These are phyloP conservation scores for Mungos mungo DNA, from an alignment of 2,113 vertebrate species.

Conservation along the genomic window DNA sequence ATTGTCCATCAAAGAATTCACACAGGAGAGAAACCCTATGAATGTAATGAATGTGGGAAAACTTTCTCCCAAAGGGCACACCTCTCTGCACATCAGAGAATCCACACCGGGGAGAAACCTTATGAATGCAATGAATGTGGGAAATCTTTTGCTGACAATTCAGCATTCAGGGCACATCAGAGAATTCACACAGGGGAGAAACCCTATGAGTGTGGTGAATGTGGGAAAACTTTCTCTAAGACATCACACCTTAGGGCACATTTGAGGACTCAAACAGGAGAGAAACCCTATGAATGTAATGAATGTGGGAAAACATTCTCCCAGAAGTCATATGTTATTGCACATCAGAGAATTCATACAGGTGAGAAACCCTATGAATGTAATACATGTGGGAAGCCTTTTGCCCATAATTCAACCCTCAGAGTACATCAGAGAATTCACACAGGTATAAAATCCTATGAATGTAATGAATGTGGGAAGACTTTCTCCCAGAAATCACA, in stretches of 20 bases:
- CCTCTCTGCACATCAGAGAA: constrained; percentile 42
- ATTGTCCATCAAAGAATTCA: constrained; percentile 35
- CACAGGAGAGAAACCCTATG: constrained; percentile 15
- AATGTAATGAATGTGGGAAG: constrained; percentile 62
- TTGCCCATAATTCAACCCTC: constrained; percentile 50
- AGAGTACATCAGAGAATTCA: constrained; percentile 65
- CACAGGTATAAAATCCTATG: constrained; percentile 56
- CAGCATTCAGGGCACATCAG: constrained; percentile 26
- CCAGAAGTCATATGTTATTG: constrained; percentile 22
- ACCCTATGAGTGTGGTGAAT: constrained; percentile 37
- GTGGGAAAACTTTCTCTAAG: constrained; percentile 55
- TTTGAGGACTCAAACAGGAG: constrained; percentile 21
- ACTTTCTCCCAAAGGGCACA: constrained; percentile 7
- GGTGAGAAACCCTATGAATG: constrained; percentile 58
- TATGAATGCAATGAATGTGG: constrained; percentile 50
- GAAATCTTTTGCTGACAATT: constrained; percentile 33
- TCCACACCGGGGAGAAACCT: constrained; percentile 68
- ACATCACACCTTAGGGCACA: constrained; percentile 43
- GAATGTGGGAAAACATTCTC: constrained; percentile 68
- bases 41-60: constrained; percentile 8
- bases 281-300: constrained; percentile 55
- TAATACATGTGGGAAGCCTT: constrained; percentile 48
- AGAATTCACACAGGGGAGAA: constrained; percentile 36
- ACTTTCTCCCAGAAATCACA: constrained; percentile 35
- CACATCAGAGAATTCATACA: constrained; percentile 50